These are phyloP conservation scores for Chaetophractus vellerosus DNA, from an alignment of 2,797 vertebrate species.

Conservation along the genomic window DNA sequence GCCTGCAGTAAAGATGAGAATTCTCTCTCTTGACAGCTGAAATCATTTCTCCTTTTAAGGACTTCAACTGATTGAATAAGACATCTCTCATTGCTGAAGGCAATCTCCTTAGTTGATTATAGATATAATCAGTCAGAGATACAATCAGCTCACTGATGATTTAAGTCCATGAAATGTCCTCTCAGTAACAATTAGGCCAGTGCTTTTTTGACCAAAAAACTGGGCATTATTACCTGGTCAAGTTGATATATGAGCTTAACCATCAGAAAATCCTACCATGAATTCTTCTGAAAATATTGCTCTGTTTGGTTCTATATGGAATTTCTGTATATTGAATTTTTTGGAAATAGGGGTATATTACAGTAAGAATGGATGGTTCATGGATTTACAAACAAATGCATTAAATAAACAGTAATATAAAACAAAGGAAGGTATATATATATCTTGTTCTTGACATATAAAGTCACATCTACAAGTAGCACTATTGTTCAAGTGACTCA, in stretches of 20 bases:
- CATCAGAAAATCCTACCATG: neutral
- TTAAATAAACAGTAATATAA: neutral
- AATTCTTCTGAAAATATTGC: slow-evolving; percentile 23
- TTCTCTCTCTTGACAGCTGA: no score
- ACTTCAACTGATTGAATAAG: no score
- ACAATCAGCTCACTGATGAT: no score
- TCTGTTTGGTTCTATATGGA: neutral
- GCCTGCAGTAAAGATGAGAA: no score
- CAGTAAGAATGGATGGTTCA: neutral
- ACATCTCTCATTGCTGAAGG: no score
- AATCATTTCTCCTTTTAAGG: no score
- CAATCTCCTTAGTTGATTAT: no score
- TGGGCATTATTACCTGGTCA: no score
- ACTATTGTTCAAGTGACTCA: neutral
- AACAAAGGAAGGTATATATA: neutral
- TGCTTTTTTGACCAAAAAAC: no score
- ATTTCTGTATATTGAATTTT: neutral
- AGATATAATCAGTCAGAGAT: no score
- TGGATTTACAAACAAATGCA: slow-evolving; percentile 33
- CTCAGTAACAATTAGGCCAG: no score
- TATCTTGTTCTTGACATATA: neutral
- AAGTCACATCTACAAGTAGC: neutral
- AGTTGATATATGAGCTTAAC: neutral
- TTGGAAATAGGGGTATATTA: neutral
- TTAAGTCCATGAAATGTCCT: no score